phyloP scores from a whole-genome alignment of 2,888 invertebrate species.

The Sphinx pinastri region DNA sequence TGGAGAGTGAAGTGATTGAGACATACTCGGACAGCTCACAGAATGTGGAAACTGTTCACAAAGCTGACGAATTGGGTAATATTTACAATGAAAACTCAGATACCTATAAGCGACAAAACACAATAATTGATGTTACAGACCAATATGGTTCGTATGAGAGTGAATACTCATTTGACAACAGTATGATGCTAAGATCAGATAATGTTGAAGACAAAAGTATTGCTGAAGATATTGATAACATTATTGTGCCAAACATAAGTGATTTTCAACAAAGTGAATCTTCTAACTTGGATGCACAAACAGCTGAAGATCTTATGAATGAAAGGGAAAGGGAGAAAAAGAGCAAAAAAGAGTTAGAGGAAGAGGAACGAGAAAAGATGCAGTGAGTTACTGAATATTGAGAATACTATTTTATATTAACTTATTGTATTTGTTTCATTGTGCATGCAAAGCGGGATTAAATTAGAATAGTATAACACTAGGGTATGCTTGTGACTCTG shows the following conservation, averaged over 20 bases:
- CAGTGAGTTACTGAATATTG: conserved; percentile 86
- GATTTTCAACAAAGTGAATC: conserved; percentile 66
- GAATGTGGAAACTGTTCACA: conserved; percentile 66
- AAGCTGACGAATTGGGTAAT: conserved; percentile 74
- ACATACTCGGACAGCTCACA: conserved; percentile 68
- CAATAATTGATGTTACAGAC: conserved; percentile 60
- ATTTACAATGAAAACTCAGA: conserved; percentile 72
- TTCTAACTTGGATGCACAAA: conserved; percentile 59
- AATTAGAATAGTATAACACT: no score
- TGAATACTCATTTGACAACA: conserved; percentile 70
- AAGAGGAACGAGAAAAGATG: conserved; percentile 98
- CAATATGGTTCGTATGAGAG: conserved; percentile 72
- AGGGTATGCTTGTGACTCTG: no score
- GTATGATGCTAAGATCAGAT: conserved; percentile 51
- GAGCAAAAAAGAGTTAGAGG: conserved; percentile 93
- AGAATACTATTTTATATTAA: no score
- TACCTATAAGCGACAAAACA: conserved; percentile 62
- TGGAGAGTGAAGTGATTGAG: conserved; percentile 66
- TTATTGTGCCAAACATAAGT: conserved; percentile 54
- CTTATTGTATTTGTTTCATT: no score
- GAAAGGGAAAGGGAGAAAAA: conserved; percentile 87
- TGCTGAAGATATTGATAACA: conserved; percentile 49
- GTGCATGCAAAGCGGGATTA: no score
- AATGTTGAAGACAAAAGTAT: conserved; percentile 47
- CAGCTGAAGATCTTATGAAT: conserved; percentile 74